phyloP scores from a whole-genome alignment of 23 tunicate species.

The Corella eumyota region DNA sequence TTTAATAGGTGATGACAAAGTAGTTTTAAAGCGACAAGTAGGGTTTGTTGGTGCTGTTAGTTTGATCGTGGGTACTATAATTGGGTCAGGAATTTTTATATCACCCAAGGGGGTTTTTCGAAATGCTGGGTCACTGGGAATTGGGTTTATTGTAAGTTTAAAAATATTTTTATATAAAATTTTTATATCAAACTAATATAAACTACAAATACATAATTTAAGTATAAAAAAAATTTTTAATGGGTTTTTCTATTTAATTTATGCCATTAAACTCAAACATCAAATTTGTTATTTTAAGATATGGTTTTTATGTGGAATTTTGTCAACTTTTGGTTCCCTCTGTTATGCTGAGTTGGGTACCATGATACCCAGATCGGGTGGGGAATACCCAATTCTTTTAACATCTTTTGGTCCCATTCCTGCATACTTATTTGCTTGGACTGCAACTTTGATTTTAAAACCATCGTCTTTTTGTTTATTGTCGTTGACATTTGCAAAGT shows the following conservation, averaged over 20 bases:
- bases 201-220: too few relatives aligned
- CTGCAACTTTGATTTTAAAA: constrained; percentile 63
- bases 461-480: constrained; percentile 83
- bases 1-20: constrained; percentile 1
- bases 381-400: constrained; percentile 89
- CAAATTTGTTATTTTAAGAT: constrained; percentile 9
- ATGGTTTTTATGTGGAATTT: constrained; percentile 82
- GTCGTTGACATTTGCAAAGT: constrained; percentile 85
- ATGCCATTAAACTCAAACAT: too few relatives aligned
- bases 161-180: too few relatives aligned
- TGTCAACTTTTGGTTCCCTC: constrained; percentile 83
- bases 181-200: too few relatives aligned
- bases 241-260: too few relatives aligned
- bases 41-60: constrained; percentile 59
- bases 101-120: constrained; percentile 86
- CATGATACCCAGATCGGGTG: constrained; percentile 99
- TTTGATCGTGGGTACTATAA: constrained; percentile 68
- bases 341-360: constrained; percentile 97
- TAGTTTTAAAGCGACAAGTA: constrained; percentile 53
- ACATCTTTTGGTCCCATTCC: constrained; percentile 91
- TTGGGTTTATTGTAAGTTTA: constrained; percentile 53
- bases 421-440: constrained; percentile 97
- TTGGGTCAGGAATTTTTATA: constrained; percentile 90
- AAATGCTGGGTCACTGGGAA: constrained; percentile 60
- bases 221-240: too few relatives aligned